Conservation (phyloP, 1,140 invertebrate genomes). For the Chionoecetes opilio region DNA sequence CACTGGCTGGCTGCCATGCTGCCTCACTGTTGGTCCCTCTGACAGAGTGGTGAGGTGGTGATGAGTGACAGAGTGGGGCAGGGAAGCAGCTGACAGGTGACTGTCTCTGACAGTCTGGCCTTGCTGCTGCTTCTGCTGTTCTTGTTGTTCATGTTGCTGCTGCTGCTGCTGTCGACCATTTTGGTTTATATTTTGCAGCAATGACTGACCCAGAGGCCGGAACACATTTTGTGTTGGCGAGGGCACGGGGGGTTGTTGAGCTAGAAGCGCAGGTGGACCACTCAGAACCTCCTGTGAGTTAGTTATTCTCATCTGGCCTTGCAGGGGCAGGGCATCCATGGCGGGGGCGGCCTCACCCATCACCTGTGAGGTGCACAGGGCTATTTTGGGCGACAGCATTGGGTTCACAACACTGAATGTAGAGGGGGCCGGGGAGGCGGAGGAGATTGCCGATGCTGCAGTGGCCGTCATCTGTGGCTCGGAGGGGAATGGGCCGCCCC, state of each 20-base stretch:
- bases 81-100: background rate
- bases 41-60: background rate
- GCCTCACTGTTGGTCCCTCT: background rate
- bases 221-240: slow-evolving; percentile 9
- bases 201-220: slow-evolving; percentile 29
- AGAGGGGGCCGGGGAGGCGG: background rate
- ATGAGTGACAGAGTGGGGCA: background rate
- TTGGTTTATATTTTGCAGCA: slow-evolving; percentile 41
- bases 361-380: background rate
- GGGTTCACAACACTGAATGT: slow-evolving; percentile 11
- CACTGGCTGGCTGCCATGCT: background rate
- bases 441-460: background rate
- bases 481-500: slow-evolving; percentile 31
- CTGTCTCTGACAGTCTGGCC: background rate
- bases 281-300: background rate
- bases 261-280: background rate
- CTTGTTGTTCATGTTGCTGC: background rate
- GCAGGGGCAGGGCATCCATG: background rate
- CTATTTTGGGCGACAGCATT: slow-evolving; percentile 1
- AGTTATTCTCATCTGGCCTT: background rate
- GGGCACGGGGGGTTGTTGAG: background rate
- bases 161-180: background rate
- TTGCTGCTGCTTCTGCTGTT: background rate
- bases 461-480: background rate
- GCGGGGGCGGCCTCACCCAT: background rate